A percentile compares a stretch with the other conserved stretches of the same genome.
Conservation (phyloP, 1,140 invertebrate species). For the Piezodorus guildinii region DNA sequence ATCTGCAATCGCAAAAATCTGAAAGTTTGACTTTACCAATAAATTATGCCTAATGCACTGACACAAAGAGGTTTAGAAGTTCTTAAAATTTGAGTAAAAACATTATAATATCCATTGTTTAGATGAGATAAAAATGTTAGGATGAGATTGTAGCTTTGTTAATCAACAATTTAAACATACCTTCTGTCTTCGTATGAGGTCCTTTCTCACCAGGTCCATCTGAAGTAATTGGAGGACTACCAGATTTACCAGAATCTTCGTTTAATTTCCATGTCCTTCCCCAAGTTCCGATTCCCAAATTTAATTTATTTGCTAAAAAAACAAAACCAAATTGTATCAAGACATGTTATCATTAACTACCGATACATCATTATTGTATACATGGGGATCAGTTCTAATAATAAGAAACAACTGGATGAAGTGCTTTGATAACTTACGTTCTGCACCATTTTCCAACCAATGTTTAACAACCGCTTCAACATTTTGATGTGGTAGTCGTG, state of each 20-base stretch:
- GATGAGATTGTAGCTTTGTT: too few relatives aligned
- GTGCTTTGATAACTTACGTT: conserved; percentile 22
- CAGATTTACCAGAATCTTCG: conserved; percentile 57
- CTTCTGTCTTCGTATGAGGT: conserved; percentile 49
- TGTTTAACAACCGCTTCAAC: conserved; percentile 41
- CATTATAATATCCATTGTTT: too few relatives aligned
- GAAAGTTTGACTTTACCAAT: too few relatives aligned
- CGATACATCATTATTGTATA: too few relatives aligned
- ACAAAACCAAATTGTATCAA: not conserved
- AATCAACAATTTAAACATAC: conserved; percentile 28
- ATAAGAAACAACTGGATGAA: too few relatives aligned
- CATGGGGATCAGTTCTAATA: too few relatives aligned
- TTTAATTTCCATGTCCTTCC: conserved; percentile 66
- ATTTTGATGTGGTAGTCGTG: conserved; percentile 52
- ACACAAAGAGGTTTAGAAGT: too few relatives aligned
- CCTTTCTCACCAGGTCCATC: conserved; percentile 51
- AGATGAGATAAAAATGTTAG: too few relatives aligned
- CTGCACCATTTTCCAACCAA: conserved; percentile 49
- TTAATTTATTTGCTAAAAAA: conserved; percentile 55
- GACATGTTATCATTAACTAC: too few relatives aligned
- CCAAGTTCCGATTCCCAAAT: conserved; percentile 70
- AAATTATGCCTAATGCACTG: too few relatives aligned
- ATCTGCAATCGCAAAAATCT: too few relatives aligned
- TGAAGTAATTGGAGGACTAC: conserved; percentile 56
- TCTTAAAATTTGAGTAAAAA: too few relatives aligned